Percentiles rank a stretch among this genome's conserved stretches.
Evolutionary conservation across 2,113 vertebrate species (phyloP).

Genomic region (Donacobius atricapilla): DNA sequence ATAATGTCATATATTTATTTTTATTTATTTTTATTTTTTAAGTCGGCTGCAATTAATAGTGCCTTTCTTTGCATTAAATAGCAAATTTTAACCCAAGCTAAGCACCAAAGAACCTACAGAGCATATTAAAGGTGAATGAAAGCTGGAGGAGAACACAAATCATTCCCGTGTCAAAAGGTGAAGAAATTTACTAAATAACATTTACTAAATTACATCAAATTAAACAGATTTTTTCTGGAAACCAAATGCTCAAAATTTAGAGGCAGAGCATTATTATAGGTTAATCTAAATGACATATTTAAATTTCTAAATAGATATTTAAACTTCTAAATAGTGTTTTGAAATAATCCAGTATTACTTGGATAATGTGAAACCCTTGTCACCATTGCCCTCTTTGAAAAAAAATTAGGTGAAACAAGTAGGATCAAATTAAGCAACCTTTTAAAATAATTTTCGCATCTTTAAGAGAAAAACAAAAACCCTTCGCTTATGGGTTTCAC

Average conservation of each 20-base stretch:
- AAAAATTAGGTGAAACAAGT: background rate
- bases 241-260: background rate
- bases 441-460: background rate
- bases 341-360: background rate
- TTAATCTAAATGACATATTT: background rate
- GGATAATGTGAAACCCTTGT: background rate
- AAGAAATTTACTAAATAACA: background rate
- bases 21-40: background rate
- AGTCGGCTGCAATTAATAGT: accelerated
- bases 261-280: background rate
- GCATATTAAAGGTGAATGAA: background rate
- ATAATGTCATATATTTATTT: accelerated
- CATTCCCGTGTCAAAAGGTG: background rate
- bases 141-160: background rate
- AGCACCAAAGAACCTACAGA: background rate
- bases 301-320: background rate
- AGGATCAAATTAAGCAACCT: background rate
- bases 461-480: background rate
- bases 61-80: background rate
- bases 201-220: background rate
- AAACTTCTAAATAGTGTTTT: background rate
- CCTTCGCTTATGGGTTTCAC: background rate
- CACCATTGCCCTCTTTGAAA: accelerated
- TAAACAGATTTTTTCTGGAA: background rate
- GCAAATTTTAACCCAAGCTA: background rate